A percentile compares a stretch with the other conserved stretches of the same genome.
Conservation (phyloP, 2,113 vertebrate genomes). For the Lipophrys pholis region DNA sequence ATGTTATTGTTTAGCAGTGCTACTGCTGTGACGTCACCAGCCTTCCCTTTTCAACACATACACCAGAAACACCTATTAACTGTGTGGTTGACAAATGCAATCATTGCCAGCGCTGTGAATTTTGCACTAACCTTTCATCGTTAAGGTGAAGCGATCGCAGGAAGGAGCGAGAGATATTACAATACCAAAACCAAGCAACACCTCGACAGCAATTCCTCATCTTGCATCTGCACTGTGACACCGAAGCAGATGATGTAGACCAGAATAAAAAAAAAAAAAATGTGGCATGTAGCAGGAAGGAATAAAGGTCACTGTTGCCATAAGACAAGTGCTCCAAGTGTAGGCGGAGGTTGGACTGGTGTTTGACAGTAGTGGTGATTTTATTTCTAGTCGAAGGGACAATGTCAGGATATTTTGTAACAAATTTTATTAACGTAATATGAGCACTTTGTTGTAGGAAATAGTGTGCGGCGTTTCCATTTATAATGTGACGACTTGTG, state of each 20-base stretch:
- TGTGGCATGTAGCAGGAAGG: slow-evolving; percentile 29
- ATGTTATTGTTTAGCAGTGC: slow-evolving; percentile 30
- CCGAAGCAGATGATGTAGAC: slow-evolving; percentile 26
- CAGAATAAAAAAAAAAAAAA: background rate
- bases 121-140: slow-evolving; percentile 67
- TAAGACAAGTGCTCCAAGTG: slow-evolving; percentile 10
- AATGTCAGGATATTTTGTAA: background rate
- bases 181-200: slow-evolving; percentile 47
- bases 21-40: slow-evolving; percentile 58
- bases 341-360: slow-evolving; percentile 22
- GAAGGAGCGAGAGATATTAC: slow-evolving; percentile 30
- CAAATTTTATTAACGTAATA: background rate
- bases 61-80: slow-evolving; percentile 34
- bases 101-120: slow-evolving; percentile 45
- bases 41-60: slow-evolving; percentile 40
- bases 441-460: background rate
- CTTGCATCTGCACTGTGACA: slow-evolving; percentile 18
- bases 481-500: background rate
- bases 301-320: background rate
- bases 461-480: background rate
- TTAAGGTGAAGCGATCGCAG: slow-evolving; percentile 32
- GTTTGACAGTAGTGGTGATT: slow-evolving; percentile 41
- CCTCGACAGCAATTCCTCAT: slow-evolving; percentile 15
- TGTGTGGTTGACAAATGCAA: slow-evolving; percentile 49
- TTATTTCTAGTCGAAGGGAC: background rate